Conservation (phyloP, 2,113 vertebrate species). For the Athene cunicularia region DNA sequence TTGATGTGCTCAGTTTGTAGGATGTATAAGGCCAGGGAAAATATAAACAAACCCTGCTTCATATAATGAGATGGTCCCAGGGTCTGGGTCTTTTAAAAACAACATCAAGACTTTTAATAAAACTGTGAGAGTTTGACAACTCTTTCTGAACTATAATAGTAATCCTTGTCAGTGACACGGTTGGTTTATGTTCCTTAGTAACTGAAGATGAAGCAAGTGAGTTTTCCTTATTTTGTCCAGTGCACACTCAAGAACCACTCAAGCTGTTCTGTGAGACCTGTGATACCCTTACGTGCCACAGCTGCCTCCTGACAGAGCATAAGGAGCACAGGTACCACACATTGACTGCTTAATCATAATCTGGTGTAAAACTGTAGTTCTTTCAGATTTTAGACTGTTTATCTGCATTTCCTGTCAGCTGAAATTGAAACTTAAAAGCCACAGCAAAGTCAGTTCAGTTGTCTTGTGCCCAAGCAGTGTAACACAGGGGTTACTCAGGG, state of each 20-base stretch:
- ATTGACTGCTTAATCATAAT: not conserved
- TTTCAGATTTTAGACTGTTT: not conserved
- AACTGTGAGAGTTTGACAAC: not conserved
- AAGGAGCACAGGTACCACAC: slow-evolving; percentile 79
- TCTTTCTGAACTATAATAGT: not conserved
- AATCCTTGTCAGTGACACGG: not conserved
- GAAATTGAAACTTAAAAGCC: not conserved
- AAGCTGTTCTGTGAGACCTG: slow-evolving; percentile 82
- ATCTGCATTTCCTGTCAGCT: not conserved
- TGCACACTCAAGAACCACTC: slow-evolving; percentile 73
- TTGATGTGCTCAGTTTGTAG: not conserved
- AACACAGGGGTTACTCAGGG: rapidly evolving
- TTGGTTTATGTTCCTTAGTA: slow-evolving; percentile 56
- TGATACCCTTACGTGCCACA: slow-evolving; percentile 72
- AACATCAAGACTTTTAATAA: not conserved
- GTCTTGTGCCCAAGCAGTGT: not conserved
- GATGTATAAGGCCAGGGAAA: not conserved
- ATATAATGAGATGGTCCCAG: not conserved
- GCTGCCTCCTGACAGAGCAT: slow-evolving; percentile 79
- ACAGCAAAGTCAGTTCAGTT: not conserved
- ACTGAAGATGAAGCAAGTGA: slow-evolving; percentile 36
- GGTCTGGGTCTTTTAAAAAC: not conserved
- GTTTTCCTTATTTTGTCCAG: slow-evolving; percentile 63
- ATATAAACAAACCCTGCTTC: not conserved
- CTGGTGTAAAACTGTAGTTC: not conserved